Evolutionary conservation across 2,888 invertebrate species (phyloP).

Genomic region (Mantis religiosa): DNA sequence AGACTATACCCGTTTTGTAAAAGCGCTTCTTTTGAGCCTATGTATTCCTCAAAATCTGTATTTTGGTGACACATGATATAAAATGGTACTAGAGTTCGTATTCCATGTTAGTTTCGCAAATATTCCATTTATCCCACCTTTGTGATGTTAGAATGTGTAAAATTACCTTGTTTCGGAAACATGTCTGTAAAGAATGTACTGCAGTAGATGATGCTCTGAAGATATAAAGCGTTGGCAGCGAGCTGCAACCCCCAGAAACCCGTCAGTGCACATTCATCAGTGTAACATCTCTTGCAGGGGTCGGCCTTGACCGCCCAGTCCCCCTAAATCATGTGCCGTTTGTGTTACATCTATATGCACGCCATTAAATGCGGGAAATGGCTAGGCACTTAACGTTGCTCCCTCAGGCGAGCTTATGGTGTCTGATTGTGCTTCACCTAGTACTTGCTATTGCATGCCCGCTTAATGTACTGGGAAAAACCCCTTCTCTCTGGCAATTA

Average conservation of each 20-base stretch:
- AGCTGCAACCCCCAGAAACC: background rate
- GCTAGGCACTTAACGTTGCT: background rate
- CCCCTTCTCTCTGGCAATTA: no score
- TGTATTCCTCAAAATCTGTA: no score
- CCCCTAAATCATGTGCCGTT: background rate
- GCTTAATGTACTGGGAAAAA: no score
- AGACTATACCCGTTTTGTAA: no score
- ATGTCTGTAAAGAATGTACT: background rate
- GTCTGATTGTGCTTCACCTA: no score
- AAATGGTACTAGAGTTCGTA: no score
- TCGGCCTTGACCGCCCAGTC: background rate
- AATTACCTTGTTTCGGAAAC: background rate
- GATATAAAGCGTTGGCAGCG: background rate
- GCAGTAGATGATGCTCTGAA: background rate
- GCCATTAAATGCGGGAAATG: background rate
- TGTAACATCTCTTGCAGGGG: background rate
- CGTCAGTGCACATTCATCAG: background rate
- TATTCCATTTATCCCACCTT: no score
- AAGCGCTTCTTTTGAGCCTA: no score
- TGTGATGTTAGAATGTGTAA: no score
- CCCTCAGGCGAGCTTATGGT: background rate
- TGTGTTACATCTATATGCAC: background rate
- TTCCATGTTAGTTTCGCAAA: no score
- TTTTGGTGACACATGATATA: no score
- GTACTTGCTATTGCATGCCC: no score